Evolutionary conservation across 2,113 vertebrate genomes (phyloP).

Genomic region (Struthidea cinerea): DNA sequence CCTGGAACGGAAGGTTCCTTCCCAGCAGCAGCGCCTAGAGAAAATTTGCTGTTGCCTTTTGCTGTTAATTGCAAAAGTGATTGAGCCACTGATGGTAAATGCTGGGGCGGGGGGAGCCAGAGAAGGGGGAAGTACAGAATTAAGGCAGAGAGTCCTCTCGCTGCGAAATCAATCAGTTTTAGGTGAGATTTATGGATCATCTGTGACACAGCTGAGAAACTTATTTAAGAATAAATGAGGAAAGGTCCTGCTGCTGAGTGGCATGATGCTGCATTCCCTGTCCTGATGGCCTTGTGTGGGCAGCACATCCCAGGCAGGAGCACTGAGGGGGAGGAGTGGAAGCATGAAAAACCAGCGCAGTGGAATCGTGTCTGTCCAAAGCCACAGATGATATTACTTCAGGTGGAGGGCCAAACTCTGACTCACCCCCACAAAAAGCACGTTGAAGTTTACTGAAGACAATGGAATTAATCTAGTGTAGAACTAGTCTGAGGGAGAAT

Average conservation of each 20-base stretch:
- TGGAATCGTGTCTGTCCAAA: not conserved
- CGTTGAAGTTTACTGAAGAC: not conserved
- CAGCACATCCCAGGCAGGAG: not conserved
- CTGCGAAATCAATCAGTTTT: not conserved
- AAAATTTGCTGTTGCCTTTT: not conserved
- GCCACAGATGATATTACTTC: not conserved
- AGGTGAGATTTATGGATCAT: not conserved
- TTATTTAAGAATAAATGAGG: not conserved
- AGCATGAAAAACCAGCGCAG: not conserved
- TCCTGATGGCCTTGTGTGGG: not conserved
- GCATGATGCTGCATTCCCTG: not conserved
- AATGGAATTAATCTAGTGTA: not conserved
- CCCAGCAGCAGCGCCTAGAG: not conserved
- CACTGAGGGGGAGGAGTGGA: not conserved
- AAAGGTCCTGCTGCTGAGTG: not conserved
- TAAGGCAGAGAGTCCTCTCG: not conserved
- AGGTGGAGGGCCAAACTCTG: constrained; percentile 24
- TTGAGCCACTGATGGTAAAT: not conserved
- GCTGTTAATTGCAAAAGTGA: not conserved
- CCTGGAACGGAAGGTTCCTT: not conserved
- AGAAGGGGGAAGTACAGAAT: not conserved
- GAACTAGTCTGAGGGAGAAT: not conserved
- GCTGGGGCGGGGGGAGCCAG: not conserved
- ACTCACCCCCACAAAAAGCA: not conserved
- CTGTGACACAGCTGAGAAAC: not conserved